Percentiles rank a stretch among this genome's conserved stretches.
Conservation (phyloP, 1,140 invertebrate genomes). For the Rhizoglyphus robini region DNA sequence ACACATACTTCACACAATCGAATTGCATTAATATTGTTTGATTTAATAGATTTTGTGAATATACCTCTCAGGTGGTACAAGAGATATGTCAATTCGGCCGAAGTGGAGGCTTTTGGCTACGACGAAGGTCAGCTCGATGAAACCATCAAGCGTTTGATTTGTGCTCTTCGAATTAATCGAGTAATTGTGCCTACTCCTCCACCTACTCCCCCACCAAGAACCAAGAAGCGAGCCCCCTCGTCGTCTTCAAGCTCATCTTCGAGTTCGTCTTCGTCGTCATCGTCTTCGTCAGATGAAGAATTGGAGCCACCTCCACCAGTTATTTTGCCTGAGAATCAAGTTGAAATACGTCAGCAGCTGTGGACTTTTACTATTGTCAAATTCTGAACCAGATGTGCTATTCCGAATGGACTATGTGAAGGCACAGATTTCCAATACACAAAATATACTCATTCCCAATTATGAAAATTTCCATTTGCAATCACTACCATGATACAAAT, state of each 20-base stretch:
- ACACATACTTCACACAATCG: neutral
- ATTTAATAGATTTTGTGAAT: constrained; percentile 6
- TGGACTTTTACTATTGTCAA: constrained; percentile 8
- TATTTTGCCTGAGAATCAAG: neutral
- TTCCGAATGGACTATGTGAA: neutral
- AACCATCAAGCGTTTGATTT: neutral
- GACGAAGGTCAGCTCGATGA: neutral
- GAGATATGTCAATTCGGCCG: neutral
- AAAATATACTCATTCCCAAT: too few relatives aligned
- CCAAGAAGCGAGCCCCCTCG: neutral
- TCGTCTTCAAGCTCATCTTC: constrained; percentile 3
- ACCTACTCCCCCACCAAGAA: neutral
- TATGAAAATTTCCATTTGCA: too few relatives aligned
- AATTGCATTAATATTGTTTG: neutral
- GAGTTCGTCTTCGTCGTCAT: neutral
- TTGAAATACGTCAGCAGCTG: neutral
- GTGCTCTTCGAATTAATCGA: neutral
- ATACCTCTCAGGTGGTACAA: constrained; percentile 18
- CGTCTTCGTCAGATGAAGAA: neutral
- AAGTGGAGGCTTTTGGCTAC: constrained; percentile 25
- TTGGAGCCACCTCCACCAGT: neutral
- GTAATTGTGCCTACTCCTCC: neutral
- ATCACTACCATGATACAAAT: too few relatives aligned
- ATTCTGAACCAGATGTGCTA: neutral
- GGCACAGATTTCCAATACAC: too few relatives aligned